These are phyloP conservation scores for Nerophis lumbriciformis DNA, from an alignment of 2,113 vertebrate species.

Conservation along the genomic window DNA sequence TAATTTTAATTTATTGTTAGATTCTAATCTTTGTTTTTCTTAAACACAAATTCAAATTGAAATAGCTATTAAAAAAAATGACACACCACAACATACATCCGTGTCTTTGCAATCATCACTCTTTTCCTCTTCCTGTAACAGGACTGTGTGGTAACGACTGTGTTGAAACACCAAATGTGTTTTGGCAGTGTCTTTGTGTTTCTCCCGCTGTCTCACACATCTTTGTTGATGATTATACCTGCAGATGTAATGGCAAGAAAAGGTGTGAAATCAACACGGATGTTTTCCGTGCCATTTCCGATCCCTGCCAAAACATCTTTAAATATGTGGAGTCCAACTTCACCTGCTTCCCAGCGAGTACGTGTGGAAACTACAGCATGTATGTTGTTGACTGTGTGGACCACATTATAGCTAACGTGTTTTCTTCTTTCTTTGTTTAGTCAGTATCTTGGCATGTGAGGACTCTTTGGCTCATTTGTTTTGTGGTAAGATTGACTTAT, in stretches of 20 bases:
- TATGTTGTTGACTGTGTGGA: too few relatives aligned
- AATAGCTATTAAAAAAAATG: too few relatives aligned
- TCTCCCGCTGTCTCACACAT: neutral
- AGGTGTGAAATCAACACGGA: slow-evolving; percentile 11
- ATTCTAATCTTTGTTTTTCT: too few relatives aligned
- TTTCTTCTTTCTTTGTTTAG: slow-evolving; percentile 20
- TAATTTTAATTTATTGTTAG: too few relatives aligned
- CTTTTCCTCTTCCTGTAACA: neutral
- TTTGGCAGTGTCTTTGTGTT: neutral
- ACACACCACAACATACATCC: too few relatives aligned
- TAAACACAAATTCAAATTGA: too few relatives aligned
- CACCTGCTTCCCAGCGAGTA: slow-evolving; percentile 30
- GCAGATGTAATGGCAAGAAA: slow-evolving; percentile 37
- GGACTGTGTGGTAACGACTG: too few relatives aligned
- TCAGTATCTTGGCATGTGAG: slow-evolving; percentile 14
- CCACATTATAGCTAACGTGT: neutral
- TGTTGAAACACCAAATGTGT: neutral
- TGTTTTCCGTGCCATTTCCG: neutral
- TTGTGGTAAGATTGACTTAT: slow-evolving; percentile 37
- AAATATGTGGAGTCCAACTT: slow-evolving; percentile 42
- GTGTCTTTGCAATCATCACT: too few relatives aligned
- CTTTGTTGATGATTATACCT: neutral
- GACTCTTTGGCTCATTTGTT: slow-evolving; percentile 13
- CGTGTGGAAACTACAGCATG: neutral
- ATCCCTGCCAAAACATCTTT: slow-evolving; percentile 14